Conservation (phyloP, 2,888 invertebrate genomes). For the Gymnocheta viridis region DNA sequence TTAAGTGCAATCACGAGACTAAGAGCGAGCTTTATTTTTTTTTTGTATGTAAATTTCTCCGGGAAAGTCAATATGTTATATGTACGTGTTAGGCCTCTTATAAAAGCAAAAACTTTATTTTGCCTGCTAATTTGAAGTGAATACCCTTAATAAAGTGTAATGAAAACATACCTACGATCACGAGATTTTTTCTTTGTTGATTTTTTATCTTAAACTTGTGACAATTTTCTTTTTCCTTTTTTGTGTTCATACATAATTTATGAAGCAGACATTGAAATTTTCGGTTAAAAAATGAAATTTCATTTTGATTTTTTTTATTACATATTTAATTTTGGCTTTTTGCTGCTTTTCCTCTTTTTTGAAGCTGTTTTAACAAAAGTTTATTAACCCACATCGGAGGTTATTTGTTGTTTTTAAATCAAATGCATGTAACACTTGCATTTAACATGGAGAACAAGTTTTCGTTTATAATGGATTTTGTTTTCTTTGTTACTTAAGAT, state of each 20-base stretch:
- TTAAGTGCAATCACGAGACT: background rate
- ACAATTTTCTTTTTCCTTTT: background rate
- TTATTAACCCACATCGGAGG: constrained; percentile 54
- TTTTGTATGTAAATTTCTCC: too few relatives aligned
- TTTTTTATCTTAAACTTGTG: constrained; percentile 19
- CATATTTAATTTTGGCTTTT: constrained; percentile 3
- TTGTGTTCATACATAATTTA: background rate
- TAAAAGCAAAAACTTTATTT: too few relatives aligned
- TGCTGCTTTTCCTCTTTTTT: background rate
- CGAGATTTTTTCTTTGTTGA: background rate
- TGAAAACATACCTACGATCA: background rate
- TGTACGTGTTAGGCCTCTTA: too few relatives aligned
- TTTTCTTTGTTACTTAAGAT: constrained; percentile 20
- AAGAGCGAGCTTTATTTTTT: too few relatives aligned
- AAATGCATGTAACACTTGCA: background rate
- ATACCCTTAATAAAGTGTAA: constrained; percentile 7
- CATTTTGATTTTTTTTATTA: constrained; percentile 47
- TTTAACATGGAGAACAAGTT: constrained; percentile 48
- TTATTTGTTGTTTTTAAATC: constrained; percentile 27
- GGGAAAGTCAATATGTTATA: too few relatives aligned
- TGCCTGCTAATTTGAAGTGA: background rate
- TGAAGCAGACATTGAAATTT: constrained; percentile 18
- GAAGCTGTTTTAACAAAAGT: constrained; percentile 41
- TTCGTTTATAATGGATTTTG: background rate
- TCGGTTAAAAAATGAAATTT: constrained; percentile 30